Evolutionary conservation across 1,140 invertebrate species (phyloP), one percentile per base, ranked within the genome.

Genomic region (Bombus waltoni): DNA sequence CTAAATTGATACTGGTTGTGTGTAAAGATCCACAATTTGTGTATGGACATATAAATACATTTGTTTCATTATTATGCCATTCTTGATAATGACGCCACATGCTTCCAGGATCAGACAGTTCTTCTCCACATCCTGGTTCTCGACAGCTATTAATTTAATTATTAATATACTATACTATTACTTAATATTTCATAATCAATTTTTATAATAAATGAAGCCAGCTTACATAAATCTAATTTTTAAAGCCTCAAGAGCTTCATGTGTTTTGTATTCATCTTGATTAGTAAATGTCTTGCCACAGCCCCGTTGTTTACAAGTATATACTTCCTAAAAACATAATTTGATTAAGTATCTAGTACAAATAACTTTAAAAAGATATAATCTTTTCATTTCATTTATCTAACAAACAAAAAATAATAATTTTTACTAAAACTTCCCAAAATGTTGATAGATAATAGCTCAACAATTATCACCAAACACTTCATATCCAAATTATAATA

Each of bases 1-100:
- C 93, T 22, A 95, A 87, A 91, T 90, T 95, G 81, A 93, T 93
- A 74, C 93, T 94, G 2, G 93, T 93, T 9, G 89, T 83, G 65
- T 95, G 94, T 13, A 94, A 83, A 22, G 94, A 93, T 44, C 89
- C 93, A 15, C 94, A 95, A 77, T 92, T 95, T 0, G 95, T 95
- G n/a, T 95, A 95, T 2, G 94, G 95, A 91, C 94, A 95, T 9
- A 93, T 86, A 70, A 94, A 95, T 11, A 93, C 93, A 82, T 93
- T 95, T 47, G 93, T 94, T 78, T 95, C 95, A 62, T 94, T 94
- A 73, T 94, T 95, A 75, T 95, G 94, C 93, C 94, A 94, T 89
- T 95, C 94, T 89, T 95, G 94, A 86, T 95, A 95, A 81, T 95
- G 95, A 53, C 94, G 93, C 95, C 95, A 95, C 94, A 95, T 95